Base-by-base conservation (phyloP, 2,113 vertebrate species). In the Dermatemys mawii region DNA sequence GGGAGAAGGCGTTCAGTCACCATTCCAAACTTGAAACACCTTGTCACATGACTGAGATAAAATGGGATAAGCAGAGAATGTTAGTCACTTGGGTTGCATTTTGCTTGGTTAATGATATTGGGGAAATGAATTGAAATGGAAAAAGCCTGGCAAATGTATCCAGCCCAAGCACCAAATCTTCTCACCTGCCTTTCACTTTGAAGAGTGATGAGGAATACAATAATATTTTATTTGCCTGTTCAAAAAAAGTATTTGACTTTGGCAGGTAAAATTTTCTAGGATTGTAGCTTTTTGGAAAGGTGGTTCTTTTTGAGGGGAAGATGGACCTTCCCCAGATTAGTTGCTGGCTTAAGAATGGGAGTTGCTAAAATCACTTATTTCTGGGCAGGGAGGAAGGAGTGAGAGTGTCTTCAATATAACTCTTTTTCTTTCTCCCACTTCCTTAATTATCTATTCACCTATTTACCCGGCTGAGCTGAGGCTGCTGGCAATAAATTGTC, bases 361-460 rank as follows among this genome's bases (percentile, higher is more conserved):
- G 78, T 78, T 93, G 76, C 73, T 92, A 53, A 78, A 94, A 83
- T 83, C 9, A 63, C 93, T 95, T 44, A 70, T n/a, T 38, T 63
- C 17, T 48, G 49, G 5, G 41, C 80, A 4, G 24, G 44, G 83
- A 44, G 76, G 88, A 24, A 87, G 6, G 26, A 27, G n/a, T 73
- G 21, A 41, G 67, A 70, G 67, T n/a, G 67, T 76, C 41, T 76
- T 13, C 21, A 46, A 14, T 27, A 46, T 46, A 41, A 73, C 12
- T 41, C 38, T 46, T n/a, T n/a, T 73, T 89, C n/a, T 84, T 89
- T 86, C 78, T 86, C n/a, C 57, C 83, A 93, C 38, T 29, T 26
- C 73, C 93, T 78, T 82, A 78, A 86, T 95, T 91, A 94, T 91
- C 82, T 97, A 84, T 83, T 53, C 55, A 73, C 54, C 75, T 60